Base-by-base conservation (phyloP, 1,140 invertebrate species). In the Pogonognathellus flavescens region DNA sequence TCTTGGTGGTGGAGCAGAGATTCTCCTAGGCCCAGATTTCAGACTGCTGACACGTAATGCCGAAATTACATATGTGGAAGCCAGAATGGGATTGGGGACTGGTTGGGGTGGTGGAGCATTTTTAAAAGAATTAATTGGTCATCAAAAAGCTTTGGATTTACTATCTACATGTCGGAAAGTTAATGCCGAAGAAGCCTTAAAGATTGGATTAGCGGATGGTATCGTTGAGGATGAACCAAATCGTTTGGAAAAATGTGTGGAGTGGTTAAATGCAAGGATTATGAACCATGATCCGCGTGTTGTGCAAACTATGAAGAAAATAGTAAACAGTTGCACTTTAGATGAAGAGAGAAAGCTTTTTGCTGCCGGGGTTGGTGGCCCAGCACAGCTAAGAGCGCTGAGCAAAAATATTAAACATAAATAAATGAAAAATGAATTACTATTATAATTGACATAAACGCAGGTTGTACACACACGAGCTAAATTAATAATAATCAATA, bases 1-100 rank as follows among this genome's bases (percentile, higher is more conserved):
- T 1, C 83, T 94, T 1, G 93, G 93, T 18, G 93, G 93, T 20
- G 93, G 93, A 16, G 92, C 93, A 7, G 93, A 94, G 89, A 85
- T 94, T 5, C 88, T 91, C 0, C 91, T 92, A 7, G 90, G 91
- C n/a, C 93, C 92, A 89, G 93, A 94, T 88, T 93, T 92, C 85
- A 90, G 93, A 6, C 82, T 93, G 8, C 90, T 92, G 84, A 90
- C 91, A 0, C 55, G 82, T 55, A 57, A 31, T 18, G 18, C 85
- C 7, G 85, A 90, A 5, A 85, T 89, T 31, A 91, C 90, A 0
- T 93, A 93, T 89, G 92, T 94, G n/a, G 93, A 94, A 85, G 91
- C 90, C 0, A 90, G 90, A 88, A 92, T 94, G 92, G 93, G 93
- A 11, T 90, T 94, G 1, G 90, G 90, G 6, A 91, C 93, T 6